A percentile compares a stretch with the other conserved stretches of the same genome.
These are phyloP conservation scores for Chaetops frenatus DNA, from an alignment of 2,113 vertebrate genomes.

Conservation along the genomic window DNA sequence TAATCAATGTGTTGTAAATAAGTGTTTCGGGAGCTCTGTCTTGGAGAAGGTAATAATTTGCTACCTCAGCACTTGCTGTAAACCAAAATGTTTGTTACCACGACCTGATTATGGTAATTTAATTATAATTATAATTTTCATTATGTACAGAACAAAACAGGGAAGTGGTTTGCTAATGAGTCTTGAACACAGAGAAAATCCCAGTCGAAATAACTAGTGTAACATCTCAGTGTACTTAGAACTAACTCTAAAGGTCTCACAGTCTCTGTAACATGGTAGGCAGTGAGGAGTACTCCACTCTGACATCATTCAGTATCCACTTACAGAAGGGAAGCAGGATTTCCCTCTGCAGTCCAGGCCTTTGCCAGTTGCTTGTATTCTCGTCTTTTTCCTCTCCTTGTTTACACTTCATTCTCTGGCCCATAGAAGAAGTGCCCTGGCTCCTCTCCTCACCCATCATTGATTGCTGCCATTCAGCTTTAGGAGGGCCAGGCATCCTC, in stretches of 20 bases:
- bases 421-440: background rate
- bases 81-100: background rate
- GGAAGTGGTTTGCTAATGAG: background rate
- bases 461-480: background rate
- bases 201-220: background rate
- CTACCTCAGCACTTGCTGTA: background rate
- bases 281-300: background rate
- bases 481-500: background rate
- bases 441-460: background rate
- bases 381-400: background rate
- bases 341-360: background rate
- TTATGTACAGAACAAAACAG: background rate
- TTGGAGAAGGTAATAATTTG: background rate
- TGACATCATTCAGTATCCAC: background rate
- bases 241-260: background rate
- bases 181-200: background rate
- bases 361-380: background rate
- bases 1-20: background rate
- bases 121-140: too few relatives aligned
- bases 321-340: background rate
- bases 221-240: background rate
- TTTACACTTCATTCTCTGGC: background rate
- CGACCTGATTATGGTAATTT: background rate
- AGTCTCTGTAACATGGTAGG: background rate
- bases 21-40: background rate